Base-by-base conservation (phyloP, 2,113 vertebrate species). In the Ochotona curzoniae region DNA sequence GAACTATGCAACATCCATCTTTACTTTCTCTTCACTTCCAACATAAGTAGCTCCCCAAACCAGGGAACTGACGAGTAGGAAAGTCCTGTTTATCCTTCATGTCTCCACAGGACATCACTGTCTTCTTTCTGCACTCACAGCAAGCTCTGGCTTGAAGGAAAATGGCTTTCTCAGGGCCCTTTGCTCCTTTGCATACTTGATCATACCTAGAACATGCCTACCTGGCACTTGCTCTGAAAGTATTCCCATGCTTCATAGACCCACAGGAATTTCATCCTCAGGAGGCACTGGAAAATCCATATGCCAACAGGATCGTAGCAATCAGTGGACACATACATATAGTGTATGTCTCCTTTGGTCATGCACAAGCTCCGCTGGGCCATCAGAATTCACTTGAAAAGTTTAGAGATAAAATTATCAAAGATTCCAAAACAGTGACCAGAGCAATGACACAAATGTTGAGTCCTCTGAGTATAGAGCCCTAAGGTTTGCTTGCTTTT, bases 161-260 rank as follows among this genome's bases (percentile, higher is more conserved):
- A 60, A 0, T 32, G 51, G 35, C 12, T 80, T 44, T 44, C 26
- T n/a, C 3, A 8, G 20, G 28, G 6, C 38, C 23, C 12, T 67
- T n/a, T 13, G 20, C 9, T 18, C 12, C n/a, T 30, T 63, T 17
- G 4, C 35, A 38, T 15, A 14, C 30, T 61, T 69, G 51, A 47
- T 30, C 7, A 1, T 21, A 25, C 17, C n/a, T 13, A 12, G 9
- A 32, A 76, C 12, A 63, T 7, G 26, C 35, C 44, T n/a, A 30
- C 5, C 75, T 61, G 44, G 26, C 64, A n/a, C 17, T 66, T 47
- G 12, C 38, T 60, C 30, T 87, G 83, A 80, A 49, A 75, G n/a
- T 15, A 79, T 17, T 38, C 32, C 14, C 17, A 28, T 0, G 20
- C 0, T 2, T 35, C 6, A 13, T 28, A 26, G 38, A 0, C n/a